phyloP scores from a whole-genome alignment of 2,797 vertebrate species.

The Notolepis coatsorum region DNA sequence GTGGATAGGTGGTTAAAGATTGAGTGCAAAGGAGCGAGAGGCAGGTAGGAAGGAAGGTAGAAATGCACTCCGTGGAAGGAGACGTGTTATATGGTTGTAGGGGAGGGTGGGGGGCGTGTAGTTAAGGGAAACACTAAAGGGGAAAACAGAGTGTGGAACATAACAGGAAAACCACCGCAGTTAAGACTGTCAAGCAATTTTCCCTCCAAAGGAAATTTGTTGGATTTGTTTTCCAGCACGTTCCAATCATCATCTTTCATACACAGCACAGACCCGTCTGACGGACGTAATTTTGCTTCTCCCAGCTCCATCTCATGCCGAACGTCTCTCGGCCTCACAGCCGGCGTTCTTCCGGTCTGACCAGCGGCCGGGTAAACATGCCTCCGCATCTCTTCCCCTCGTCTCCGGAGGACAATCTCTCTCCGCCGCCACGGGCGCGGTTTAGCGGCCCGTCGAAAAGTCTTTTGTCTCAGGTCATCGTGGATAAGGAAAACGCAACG shows the following conservation, averaged over 20 bases:
- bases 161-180: slow-evolving; percentile 13
- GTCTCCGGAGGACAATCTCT: slow-evolving; percentile 24
- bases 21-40: slow-evolving; percentile 43
- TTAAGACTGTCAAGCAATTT: too few species aligned
- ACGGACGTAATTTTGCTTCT: slow-evolving; percentile 60
- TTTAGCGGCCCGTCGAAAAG: not conserved
- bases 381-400: slow-evolving; percentile 37
- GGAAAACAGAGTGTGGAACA: slow-evolving; percentile 26
- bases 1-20: slow-evolving; percentile 41
- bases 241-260: slow-evolving; percentile 50
- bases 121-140: slow-evolving; percentile 32
- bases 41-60: slow-evolving; percentile 27
- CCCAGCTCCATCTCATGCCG: slow-evolving; percentile 29
- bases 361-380: slow-evolving; percentile 31
- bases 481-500: slow-evolving; percentile 33
- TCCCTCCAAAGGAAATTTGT: slow-evolving; percentile 32
- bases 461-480: slow-evolving; percentile 11
- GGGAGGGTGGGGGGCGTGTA: slow-evolving; percentile 39
- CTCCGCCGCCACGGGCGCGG: slow-evolving; percentile 1
- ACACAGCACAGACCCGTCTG: slow-evolving; percentile 33
- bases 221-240: slow-evolving; percentile 38
- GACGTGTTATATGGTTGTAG: slow-evolving; percentile 50
- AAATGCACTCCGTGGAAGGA: slow-evolving; percentile 28
- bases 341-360: slow-evolving; percentile 50
- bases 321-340: slow-evolving; percentile 35